These are phyloP conservation scores for Oncorhynchus mykiss DNA, from an alignment of 2,113 vertebrate genomes.

Conservation along the genomic window DNA sequence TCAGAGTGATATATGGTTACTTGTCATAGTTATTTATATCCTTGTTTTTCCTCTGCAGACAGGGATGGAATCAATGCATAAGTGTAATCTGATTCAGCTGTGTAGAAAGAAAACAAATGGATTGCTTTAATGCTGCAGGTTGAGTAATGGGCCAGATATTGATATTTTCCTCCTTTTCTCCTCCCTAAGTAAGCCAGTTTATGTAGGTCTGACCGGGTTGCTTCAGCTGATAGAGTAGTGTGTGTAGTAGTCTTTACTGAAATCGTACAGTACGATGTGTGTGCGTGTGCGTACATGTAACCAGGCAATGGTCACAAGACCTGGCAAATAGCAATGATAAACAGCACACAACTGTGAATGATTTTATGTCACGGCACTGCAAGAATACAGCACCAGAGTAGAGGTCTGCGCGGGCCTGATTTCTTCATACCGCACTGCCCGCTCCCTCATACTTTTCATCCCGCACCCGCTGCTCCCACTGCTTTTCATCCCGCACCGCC, in stretches of 20 bases:
- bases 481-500: too few species aligned
- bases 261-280: background rate
- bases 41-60: background rate
- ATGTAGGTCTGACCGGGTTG: background rate
- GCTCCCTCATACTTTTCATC: too few species aligned
- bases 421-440: too few species aligned
- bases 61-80: constrained; percentile 9
- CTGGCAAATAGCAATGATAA: too few species aligned
- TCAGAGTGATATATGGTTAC: too few species aligned
- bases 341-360: too few species aligned
- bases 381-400: too few species aligned
- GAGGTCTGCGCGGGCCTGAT: too few species aligned
- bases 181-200: background rate
- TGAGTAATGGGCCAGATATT: constrained; percentile 10
- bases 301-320: background rate
- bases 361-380: too few species aligned
- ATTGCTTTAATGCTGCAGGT: background rate
- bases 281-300: background rate
- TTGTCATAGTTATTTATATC: background rate
- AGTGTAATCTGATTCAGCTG: background rate
- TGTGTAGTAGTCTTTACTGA: background rate
- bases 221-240: background rate
- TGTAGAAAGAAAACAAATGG: background rate
- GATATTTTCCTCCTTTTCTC: background rate
- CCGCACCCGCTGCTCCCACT: too few species aligned